A percentile compares a stretch with the other conserved stretches of the same genome.
Evolutionary conservation across 2,113 vertebrate genomes (phyloP).

Genomic region (Cinclus mexicanus): DNA sequence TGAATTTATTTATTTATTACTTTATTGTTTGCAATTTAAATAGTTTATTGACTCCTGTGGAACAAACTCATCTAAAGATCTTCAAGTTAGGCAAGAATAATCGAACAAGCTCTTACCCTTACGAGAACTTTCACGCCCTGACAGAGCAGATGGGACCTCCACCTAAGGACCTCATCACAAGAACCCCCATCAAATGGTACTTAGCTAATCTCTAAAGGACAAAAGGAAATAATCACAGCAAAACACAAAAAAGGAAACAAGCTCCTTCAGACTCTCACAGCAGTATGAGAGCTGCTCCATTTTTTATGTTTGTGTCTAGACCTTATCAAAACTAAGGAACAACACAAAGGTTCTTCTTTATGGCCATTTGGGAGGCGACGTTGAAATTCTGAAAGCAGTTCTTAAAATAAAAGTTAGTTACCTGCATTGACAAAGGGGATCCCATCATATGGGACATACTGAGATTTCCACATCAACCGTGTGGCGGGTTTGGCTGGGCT

Average conservation of each 20-base stretch:
- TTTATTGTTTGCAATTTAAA: not conserved
- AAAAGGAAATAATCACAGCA: not conserved
- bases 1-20: not conserved
- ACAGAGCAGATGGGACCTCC: not conserved
- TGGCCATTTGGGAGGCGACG: not conserved
- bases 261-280: not conserved
- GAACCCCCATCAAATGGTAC: not conserved
- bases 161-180: not conserved
- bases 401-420: conserved; percentile 65
- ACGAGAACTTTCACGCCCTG: fast-evolving
- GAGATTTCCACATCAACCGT: conserved; percentile 87
- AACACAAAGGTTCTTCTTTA: not conserved
- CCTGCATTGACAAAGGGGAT: conserved; percentile 87
- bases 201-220: not conserved
- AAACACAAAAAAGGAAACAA: not conserved
- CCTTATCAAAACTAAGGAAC: not conserved
- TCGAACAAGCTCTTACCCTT: not conserved
- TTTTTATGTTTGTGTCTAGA: not conserved
- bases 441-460: conserved; percentile 86
- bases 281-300: not conserved
- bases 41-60: not conserved
- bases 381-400: conserved; percentile 11
- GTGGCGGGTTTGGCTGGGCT: conserved; percentile 84
- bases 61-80: not conserved
- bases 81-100: not conserved